Conservation (phyloP, 2,888 invertebrate species). For the Steinernema hermaphroditum region DNA sequence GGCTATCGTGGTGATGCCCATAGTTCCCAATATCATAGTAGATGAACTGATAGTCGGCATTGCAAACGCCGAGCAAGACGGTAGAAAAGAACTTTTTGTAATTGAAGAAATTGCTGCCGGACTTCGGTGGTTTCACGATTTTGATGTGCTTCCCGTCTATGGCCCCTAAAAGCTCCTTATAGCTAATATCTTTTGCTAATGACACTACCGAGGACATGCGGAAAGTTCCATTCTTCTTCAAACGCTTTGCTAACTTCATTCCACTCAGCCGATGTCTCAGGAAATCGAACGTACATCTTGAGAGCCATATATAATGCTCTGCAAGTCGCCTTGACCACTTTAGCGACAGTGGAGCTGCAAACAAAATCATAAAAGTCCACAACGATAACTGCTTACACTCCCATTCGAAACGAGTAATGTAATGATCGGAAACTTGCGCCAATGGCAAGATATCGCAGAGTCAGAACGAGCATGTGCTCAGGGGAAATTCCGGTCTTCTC, state of each 20-base stretch:
- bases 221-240: background rate
- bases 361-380: background rate
- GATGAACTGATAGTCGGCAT: constrained; percentile 14
- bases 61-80: background rate
- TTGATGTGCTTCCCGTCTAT: background rate
- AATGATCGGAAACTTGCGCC: background rate
- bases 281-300: background rate
- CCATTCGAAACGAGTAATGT: background rate
- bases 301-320: background rate
- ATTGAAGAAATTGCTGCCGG: background rate
- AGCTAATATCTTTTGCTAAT: background rate
- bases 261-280: background rate
- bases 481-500: background rate
- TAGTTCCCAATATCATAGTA: background rate
- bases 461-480: background rate
- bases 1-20: background rate
- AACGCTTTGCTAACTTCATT: background rate
- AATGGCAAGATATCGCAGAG: background rate
- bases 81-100: constrained; percentile 7
- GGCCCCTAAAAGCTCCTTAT: background rate
- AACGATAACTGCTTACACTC: background rate
- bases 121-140: background rate
- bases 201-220: background rate
- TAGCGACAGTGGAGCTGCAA: background rate
- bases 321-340: background rate